These are phyloP conservation scores for Criorhina ranunculi DNA, from an alignment of 2,888 invertebrate genomes.

Conservation along the genomic window DNA sequence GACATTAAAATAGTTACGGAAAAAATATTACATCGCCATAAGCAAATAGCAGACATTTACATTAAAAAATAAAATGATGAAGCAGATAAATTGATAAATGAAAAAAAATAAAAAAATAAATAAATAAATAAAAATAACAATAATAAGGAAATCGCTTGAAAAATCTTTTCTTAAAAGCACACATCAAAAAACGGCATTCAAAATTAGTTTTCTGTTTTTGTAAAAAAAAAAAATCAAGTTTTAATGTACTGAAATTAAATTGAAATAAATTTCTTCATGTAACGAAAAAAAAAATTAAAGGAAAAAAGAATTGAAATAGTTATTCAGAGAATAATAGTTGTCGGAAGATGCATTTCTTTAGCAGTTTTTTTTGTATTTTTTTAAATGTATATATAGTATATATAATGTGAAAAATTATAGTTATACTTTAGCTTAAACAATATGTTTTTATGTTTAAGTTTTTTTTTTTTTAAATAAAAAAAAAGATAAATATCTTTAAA, in stretches of 20 bases:
- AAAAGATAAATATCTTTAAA: conserved; percentile 52
- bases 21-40: conserved; percentile 54
- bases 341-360: conserved; percentile 78
- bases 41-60: conserved; percentile 60
- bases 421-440: conserved; percentile 52
- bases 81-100: conserved; percentile 58
- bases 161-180: conserved; percentile 45
- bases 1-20: conserved; percentile 30
- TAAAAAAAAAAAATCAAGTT: conserved; percentile 28
- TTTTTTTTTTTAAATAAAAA: conserved; percentile 43
- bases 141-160: conserved; percentile 35
- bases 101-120: conserved; percentile 32
- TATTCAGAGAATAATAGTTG: conserved; percentile 76
- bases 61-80: conserved; percentile 45
- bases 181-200: conserved; percentile 70
- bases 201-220: conserved; percentile 31
- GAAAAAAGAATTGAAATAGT: conserved; percentile 62
- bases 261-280: conserved; percentile 40
- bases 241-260: conserved; percentile 53
- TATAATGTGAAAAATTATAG: conserved; percentile 59
- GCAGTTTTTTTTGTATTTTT: conserved; percentile 50
- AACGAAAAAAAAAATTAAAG: conserved; percentile 34
- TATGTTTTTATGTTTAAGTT: conserved; percentile 13
- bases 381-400: conserved; percentile 61
- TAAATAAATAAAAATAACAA: conserved; percentile 37